Conservation (phyloP, 2,113 vertebrate species). For the Centropus unirufus region DNA sequence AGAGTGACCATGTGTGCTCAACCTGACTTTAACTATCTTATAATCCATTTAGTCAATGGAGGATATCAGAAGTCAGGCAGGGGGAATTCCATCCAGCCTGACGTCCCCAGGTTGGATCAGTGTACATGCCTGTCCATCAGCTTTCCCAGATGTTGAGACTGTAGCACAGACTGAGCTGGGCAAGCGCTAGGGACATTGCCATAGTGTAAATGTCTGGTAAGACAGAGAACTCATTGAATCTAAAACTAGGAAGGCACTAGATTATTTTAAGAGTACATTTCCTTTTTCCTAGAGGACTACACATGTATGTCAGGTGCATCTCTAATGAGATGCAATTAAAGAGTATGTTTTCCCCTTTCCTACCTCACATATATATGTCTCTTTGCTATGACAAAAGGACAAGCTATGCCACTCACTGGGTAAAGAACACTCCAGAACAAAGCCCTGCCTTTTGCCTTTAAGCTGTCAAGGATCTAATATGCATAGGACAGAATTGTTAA, state of each 20-base stretch:
- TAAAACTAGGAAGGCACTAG: not conserved
- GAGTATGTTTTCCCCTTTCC: not conserved
- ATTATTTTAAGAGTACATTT: not conserved
- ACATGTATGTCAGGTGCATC: not conserved
- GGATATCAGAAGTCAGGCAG: not conserved
- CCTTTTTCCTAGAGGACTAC: not conserved
- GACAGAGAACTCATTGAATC: not conserved
- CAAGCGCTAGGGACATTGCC: not conserved
- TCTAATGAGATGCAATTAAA: not conserved
- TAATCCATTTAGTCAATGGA: not conserved
- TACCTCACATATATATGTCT: not conserved
- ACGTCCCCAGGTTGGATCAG: not conserved
- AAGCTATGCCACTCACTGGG: not conserved
- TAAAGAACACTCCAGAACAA: not conserved
- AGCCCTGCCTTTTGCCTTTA: not conserved
- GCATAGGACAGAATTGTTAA: not conserved
- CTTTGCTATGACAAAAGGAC: not conserved
- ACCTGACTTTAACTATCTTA: not conserved
- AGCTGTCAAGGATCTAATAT: not conserved
- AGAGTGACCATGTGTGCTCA: not conserved
- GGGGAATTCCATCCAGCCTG: not conserved
- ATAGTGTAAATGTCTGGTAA: not conserved
- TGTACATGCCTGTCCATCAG: fast-evolving
- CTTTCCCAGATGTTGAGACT: not conserved
- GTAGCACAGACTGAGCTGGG: not conserved